A percentile compares a stretch with the other conserved stretches of the same genome.
Conservation (phyloP, 2,888 invertebrate species). For the Tribolium freemani region DNA sequence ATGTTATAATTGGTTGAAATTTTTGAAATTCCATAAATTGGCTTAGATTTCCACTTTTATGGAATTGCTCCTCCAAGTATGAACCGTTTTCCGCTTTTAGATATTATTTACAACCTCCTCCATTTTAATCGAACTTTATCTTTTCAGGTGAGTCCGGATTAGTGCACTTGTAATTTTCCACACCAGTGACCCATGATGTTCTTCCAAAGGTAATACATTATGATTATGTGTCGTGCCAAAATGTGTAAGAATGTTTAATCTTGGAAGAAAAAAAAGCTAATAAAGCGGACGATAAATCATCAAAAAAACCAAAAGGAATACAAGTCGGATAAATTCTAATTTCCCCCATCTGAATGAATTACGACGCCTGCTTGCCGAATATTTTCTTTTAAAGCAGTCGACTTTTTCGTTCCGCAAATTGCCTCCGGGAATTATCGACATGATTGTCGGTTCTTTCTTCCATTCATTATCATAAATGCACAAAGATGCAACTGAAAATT, state of each 20-base stretch:
- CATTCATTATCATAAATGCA: slow-evolving; percentile 35
- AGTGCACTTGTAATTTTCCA: slow-evolving; percentile 27
- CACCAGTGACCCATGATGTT: slow-evolving; percentile 28
- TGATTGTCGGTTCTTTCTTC: slow-evolving; percentile 34
- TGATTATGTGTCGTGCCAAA: slow-evolving; percentile 22
- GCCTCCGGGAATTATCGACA: slow-evolving; percentile 43
- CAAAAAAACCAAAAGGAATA: slow-evolving; percentile 46
- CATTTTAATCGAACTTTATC: slow-evolving; percentile 29
- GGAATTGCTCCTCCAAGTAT: neutral
- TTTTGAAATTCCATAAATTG: neutral
- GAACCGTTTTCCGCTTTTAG: neutral
- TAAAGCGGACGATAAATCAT: slow-evolving; percentile 59
- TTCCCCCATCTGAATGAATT: slow-evolving; percentile 59
- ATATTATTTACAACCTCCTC: slow-evolving; percentile 1
- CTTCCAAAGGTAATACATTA: slow-evolving; percentile 30
- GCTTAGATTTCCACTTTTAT: neutral
- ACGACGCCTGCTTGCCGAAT: slow-evolving; percentile 54
- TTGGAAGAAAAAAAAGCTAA: slow-evolving; percentile 55
- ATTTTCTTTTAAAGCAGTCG: slow-evolving; percentile 58
- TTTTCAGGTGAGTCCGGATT: slow-evolving; percentile 35
- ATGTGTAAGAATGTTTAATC: slow-evolving; percentile 48
- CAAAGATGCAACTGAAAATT: neutral
- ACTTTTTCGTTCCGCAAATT: slow-evolving; percentile 49
- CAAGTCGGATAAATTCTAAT: slow-evolving; percentile 62
- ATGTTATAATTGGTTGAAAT: neutral